These are phyloP conservation scores for Thaumatotibia leucotreta DNA, from an alignment of 1,140 invertebrate genomes.

Conservation along the genomic window DNA sequence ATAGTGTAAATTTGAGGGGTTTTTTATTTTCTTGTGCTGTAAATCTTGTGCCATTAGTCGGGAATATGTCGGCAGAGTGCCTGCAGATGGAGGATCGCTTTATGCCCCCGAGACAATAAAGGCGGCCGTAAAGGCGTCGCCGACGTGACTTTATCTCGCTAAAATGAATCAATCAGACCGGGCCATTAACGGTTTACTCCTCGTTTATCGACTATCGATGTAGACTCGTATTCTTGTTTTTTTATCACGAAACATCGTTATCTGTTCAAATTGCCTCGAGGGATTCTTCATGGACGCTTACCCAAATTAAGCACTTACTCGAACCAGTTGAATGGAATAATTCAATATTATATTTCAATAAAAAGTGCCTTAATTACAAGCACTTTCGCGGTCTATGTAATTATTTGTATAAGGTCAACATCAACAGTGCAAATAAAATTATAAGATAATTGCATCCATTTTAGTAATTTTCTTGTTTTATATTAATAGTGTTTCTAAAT, in stretches of 20 bases:
- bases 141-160: conserved; percentile 48
- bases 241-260: neutral
- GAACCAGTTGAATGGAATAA: too few relatives aligned
- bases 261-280: neutral
- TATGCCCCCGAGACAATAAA: conserved; percentile 50
- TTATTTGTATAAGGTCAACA: too few relatives aligned
- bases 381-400: too few relatives aligned
- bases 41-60: conserved; percentile 36
- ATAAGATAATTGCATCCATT: too few relatives aligned
- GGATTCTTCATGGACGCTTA: neutral
- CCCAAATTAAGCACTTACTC: too few relatives aligned
- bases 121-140: conserved; percentile 39
- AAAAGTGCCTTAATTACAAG: too few relatives aligned
- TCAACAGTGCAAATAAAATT: too few relatives aligned
- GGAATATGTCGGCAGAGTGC: conserved; percentile 18
- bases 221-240: neutral
- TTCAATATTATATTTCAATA: too few relatives aligned
- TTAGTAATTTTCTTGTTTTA: too few relatives aligned
- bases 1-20: neutral
- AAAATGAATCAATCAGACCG: conserved; percentile 63
- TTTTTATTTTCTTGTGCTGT: conserved; percentile 24
- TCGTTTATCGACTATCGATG: conserved; percentile 33
- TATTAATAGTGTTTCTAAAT: too few relatives aligned
- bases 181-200: conserved; percentile 44
- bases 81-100: conserved; percentile 22